Percentiles rank a stretch among this genome's conserved stretches.
phyloP scores from a whole-genome alignment of 1,140 invertebrate genomes.

The Oreohelix idahoensis region DNA sequence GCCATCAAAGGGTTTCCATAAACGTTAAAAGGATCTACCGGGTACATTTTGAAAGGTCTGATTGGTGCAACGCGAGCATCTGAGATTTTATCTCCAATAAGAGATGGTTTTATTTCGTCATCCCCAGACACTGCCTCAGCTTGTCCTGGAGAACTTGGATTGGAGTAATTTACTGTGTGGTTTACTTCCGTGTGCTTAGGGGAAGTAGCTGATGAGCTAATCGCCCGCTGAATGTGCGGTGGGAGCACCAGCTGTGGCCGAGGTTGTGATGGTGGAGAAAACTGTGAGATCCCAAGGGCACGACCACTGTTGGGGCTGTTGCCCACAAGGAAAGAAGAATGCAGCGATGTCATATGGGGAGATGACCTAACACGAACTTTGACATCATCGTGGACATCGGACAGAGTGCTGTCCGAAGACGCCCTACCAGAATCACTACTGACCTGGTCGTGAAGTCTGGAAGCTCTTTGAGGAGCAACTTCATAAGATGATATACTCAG shows the following conservation, averaged over 20 bases:
- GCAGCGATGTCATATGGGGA: neutral
- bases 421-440: constrained; percentile 41
- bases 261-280: neutral
- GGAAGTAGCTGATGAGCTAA: neutral
- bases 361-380: neutral
- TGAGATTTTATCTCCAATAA: neutral
- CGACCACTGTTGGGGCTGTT: neutral
- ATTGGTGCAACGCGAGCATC: constrained; percentile 37
- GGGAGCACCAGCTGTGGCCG: neutral
- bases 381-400: constrained; percentile 30
- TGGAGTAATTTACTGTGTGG: constrained; percentile 1
- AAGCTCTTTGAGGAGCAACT: constrained; percentile 4
- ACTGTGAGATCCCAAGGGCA: neutral
- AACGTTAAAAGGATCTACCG: constrained; percentile 79
- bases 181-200: neutral
- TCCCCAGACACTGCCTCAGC: neutral
- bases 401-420: constrained; percentile 37
- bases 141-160: constrained; percentile 19
- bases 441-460: constrained; percentile 10
- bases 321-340: neutral
- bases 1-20: constrained; percentile 67
- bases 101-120: neutral
- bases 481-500: constrained; percentile 54
- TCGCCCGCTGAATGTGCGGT: neutral
- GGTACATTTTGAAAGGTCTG: constrained; percentile 82